These are phyloP conservation scores for Sarcophaga subvicina DNA, from an alignment of 2,888 invertebrate species.

Conservation along the genomic window DNA sequence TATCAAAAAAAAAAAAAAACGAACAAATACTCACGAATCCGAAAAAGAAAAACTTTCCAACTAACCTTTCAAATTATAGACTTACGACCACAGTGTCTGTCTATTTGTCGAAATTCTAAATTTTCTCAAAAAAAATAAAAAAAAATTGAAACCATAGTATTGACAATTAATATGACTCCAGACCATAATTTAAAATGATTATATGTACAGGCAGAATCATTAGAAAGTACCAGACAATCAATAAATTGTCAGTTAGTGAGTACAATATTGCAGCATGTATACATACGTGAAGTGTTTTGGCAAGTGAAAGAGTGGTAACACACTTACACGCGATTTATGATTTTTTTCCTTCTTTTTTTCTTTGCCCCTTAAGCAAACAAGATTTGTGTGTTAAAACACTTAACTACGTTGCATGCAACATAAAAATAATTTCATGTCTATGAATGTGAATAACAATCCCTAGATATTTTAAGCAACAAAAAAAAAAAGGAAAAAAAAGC, in stretches of 20 bases:
- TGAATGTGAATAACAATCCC: neutral
- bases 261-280: constrained; percentile 9
- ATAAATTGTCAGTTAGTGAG: constrained; percentile 64
- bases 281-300: neutral
- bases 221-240: constrained; percentile 66
- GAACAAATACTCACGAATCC: no score
- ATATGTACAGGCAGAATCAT: constrained; percentile 41
- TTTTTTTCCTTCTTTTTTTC: neutral
- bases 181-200: constrained; percentile 46
- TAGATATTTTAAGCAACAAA: neutral
- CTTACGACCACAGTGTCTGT: no score
- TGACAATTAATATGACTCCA: constrained; percentile 18
- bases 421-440: constrained; percentile 14
- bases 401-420: constrained; percentile 51
- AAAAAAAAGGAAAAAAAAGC: no score
- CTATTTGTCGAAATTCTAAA: no score
- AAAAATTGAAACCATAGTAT: neutral
- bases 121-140: neutral
- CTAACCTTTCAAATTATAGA: no score
- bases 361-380: constrained; percentile 19
- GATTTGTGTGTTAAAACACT: constrained; percentile 6
- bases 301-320: constrained; percentile 16
- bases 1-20: no score
- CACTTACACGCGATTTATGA: constrained; percentile 53
- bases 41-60: no score